Evolutionary conservation across 2,113 vertebrate genomes (phyloP), one percentile per base, ranked within the genome.

Genomic region (Phycodurus eques): DNA sequence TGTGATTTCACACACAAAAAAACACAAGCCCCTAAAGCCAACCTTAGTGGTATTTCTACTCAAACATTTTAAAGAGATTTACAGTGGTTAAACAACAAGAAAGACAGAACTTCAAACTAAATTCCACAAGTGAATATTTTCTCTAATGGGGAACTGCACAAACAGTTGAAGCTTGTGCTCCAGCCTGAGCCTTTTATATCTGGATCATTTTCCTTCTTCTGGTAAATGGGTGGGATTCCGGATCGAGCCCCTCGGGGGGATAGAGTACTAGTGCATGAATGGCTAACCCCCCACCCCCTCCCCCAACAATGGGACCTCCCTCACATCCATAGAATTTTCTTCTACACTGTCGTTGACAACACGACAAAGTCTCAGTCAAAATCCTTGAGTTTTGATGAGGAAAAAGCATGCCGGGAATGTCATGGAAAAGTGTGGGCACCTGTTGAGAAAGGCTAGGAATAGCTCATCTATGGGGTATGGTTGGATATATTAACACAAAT

Each of bases 141-240:
- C 70, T 22, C 60, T 59, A 1, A 44, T 43, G 1, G 3, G 14
- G 67, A 43, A 13, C 11, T 22, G 74, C 43, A 19, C 73, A 80
- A 81, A 42, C 33, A 68, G 12, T 42, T 19, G 14, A 27, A 72
- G 70, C 62, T n/a, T 33, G 63, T 2, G 35, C 68, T 85, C 81
- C 83, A 71, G 83, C 80, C 74, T 1, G 1, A 22, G 67, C 63
- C 31, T 6, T 42, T 78, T 59, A 82, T 59, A 74, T 81, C 61
- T 60, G 81, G 73, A 87, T 88, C 73, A 27, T 74, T 84, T 85
- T 89, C 63, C 71, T 57, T 71, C 66, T 90, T 87, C 87, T 85
- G 80, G 83, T 88, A 90, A 89, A 85, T 59, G 86, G 77, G 81
- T 74, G 87, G 78, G 82, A 87, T 90, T 88, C 86, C 82, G 33